A percentile compares a stretch with the other conserved stretches of the same genome.
Conservation (phyloP, 2,797 vertebrate genomes). For the Clarias pachynema region DNA sequence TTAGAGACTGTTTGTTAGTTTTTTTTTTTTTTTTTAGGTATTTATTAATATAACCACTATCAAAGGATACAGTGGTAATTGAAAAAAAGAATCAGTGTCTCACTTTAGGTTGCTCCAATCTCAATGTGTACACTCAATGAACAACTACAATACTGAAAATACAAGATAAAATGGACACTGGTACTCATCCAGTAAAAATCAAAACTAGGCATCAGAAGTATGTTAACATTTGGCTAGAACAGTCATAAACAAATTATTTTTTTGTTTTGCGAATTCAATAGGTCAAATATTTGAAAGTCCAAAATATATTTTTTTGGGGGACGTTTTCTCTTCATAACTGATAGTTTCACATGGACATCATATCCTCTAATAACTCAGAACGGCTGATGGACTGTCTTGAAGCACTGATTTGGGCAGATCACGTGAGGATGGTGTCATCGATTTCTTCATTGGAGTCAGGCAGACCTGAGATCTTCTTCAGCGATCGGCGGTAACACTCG, state of each 20-base stretch:
- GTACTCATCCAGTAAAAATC: slow-evolving; percentile 52
- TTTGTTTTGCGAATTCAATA: background rate
- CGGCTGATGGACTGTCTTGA: background rate
- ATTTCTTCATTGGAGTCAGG: slow-evolving; percentile 91
- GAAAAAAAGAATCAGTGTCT: slow-evolving; percentile 42
- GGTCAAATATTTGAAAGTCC: background rate
- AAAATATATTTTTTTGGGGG: background rate
- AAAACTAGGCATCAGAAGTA: slow-evolving; percentile 23
- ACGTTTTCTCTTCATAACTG: background rate
- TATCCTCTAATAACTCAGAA: slow-evolving; percentile 1
- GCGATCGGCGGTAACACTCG: slow-evolving; percentile 87
- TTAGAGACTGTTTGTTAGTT: background rate
- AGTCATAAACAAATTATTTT: background rate
- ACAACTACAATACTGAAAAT: slow-evolving; percentile 64
- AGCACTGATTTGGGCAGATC: slow-evolving; percentile 67
- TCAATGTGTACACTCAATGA: slow-evolving; percentile 59
- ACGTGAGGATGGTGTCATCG: slow-evolving; percentile 96
- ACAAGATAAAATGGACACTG: slow-evolving; percentile 36
- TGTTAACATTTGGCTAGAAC: background rate
- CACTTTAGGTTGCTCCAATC: slow-evolving; percentile 52
- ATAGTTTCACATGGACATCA: slow-evolving; percentile 1
- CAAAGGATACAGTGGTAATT: slow-evolving; percentile 50
- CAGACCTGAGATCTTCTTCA: slow-evolving; percentile 89
- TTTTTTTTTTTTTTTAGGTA: slow-evolving; percentile 52
- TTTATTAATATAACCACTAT: slow-evolving; percentile 69